phyloP scores from a whole-genome alignment of 2,888 invertebrate genomes.

The Lomographa bimaculata region DNA sequence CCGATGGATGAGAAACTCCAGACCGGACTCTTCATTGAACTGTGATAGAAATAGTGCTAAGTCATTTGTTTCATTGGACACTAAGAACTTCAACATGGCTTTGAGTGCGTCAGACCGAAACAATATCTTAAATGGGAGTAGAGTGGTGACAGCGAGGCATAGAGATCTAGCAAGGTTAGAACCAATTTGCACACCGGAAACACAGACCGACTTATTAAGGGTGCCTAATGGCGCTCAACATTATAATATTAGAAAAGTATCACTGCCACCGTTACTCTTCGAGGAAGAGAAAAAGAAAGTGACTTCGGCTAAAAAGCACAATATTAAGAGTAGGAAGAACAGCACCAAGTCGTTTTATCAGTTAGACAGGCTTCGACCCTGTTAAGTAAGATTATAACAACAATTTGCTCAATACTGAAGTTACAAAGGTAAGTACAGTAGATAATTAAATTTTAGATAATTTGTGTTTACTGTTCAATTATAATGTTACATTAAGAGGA shows the following conservation, averaged over 20 bases:
- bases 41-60: constrained; percentile 77
- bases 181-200: constrained; percentile 64
- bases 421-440: no score
- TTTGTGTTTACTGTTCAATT: no score
- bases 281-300: constrained; percentile 72
- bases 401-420: constrained; percentile 1
- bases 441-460: neutral
- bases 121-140: constrained; percentile 46
- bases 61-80: constrained; percentile 72
- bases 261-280: constrained; percentile 68
- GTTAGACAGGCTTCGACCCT: constrained; percentile 47
- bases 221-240: constrained; percentile 47
- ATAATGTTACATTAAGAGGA: no score
- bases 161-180: constrained; percentile 63
- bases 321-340: constrained; percentile 45
- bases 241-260: constrained; percentile 68
- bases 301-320: constrained; percentile 60
- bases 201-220: constrained; percentile 51
- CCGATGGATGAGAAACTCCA: constrained; percentile 69
- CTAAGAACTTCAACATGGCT: constrained; percentile 54
- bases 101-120: constrained; percentile 62
- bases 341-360: constrained; percentile 45
- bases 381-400: constrained; percentile 1
- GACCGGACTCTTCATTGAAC: constrained; percentile 71
- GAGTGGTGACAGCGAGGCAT: constrained; percentile 68